Base-by-base conservation (phyloP, 2,797 vertebrate species). In the Bradypus variegatus region DNA sequence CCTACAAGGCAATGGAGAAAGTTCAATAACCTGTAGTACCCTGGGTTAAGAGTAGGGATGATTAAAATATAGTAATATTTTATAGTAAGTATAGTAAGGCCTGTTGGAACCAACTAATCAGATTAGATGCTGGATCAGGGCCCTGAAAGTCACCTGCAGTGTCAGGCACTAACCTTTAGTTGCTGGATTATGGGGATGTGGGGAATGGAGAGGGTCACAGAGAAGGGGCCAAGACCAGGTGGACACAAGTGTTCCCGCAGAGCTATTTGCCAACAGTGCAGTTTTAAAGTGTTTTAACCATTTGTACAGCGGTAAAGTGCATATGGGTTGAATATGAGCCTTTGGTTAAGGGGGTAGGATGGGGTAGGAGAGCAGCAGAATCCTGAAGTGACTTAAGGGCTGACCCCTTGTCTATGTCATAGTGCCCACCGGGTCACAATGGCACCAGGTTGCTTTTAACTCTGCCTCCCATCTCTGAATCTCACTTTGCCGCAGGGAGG, bases 401-500 rank as follows among this genome's bases (percentile, higher is more conserved):
- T 86, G 86, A 79, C 60, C 9, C 33, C n/a, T 60, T 58, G 89
- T 27, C 80, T 21, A 70, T 88, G 94, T 96, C 96, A 96, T 25
- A 96, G 55, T 88, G 85, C 91, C 93, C 18, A 23, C 45, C 0
- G 7, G 48, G 94, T 96, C 96, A 96, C 89, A 96, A 95, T 95
- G 78, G 23, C 45, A 41, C 81, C 72, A 84, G 95, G 6, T 4
- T 55, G 94, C 87, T 21, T 93, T n/a, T 94, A 92, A 2, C 72
- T 29, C 86, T 77, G 88, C 79, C 90, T 11, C 89, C 1, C 29
- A 2, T 14, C 55, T 38, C 91, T 64, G 91, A 79, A 60, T 29
- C 70, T 96, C 96, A 96, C 94, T 96, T 94, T 96, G 96, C 94
- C 94, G 53, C 88, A 45, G 95, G 95, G 91, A 96, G 96, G 95